Evolutionary conservation across 2,113 vertebrate species (phyloP).

Genomic region (Hemichromis elongatus): DNA sequence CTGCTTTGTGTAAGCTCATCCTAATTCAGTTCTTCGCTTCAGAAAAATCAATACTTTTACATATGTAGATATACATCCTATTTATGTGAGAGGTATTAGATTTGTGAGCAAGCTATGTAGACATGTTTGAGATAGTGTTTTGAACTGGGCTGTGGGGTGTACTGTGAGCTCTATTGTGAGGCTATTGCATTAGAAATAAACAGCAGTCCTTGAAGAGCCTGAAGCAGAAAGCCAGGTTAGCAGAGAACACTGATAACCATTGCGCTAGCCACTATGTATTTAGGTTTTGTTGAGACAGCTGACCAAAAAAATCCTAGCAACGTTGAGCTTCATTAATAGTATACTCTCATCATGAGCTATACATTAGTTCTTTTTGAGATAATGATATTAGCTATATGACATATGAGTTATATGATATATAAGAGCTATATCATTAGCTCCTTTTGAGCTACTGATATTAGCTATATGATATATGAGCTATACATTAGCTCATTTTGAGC

Average conservation of each 20-base stretch:
- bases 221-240: not conserved
- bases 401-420: accelerated
- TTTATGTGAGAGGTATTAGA: not conserved
- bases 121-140: accelerated
- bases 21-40: not conserved
- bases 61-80: not conserved
- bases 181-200: not conserved
- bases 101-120: not conserved
- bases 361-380: accelerated
- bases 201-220: not conserved
- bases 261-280: accelerated
- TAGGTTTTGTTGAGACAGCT: accelerated
- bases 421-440: accelerated
- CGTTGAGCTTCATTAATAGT: not conserved
- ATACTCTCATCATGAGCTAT: no score
- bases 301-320: not conserved
- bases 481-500: not conserved
- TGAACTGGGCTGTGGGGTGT: not conserved
- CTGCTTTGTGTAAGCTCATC: not conserved
- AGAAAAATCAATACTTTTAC: not conserved
- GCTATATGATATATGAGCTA: not conserved
- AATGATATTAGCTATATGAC: not conserved
- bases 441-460: not conserved
- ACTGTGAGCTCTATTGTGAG: not conserved
- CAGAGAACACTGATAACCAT: not conserved